These are phyloP conservation scores for Drosophila longiperda DNA, from an alignment of 2,888 invertebrate genomes.

Conservation along the genomic window DNA sequence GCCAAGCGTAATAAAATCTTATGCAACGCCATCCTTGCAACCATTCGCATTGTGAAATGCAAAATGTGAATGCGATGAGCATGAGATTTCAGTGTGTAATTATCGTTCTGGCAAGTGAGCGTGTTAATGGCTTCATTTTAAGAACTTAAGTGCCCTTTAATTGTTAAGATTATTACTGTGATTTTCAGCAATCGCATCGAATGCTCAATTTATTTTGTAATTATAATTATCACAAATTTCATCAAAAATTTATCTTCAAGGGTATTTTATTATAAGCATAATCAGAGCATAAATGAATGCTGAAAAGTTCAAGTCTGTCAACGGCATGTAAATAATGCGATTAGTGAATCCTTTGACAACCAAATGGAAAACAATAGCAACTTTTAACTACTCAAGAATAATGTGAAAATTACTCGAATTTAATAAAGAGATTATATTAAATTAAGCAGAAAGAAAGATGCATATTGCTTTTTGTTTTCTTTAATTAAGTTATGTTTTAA, in stretches of 20 bases:
- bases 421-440: background rate
- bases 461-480: background rate
- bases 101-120: conserved; percentile 55
- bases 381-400: background rate
- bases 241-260: background rate
- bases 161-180: conserved; percentile 62
- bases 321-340: conserved; percentile 7
- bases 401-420: background rate
- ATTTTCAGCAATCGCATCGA: conserved; percentile 10
- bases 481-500: background rate
- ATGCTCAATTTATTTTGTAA: background rate
- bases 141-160: conserved; percentile 58
- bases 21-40: conserved; percentile 28
- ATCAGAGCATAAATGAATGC: background rate
- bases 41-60: conserved; percentile 41
- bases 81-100: conserved; percentile 19
- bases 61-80: background rate
- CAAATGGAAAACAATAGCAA: background rate
- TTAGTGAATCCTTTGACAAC: background rate
- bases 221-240: background rate
- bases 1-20: conserved; percentile 1
- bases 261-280: background rate
- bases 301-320: conserved; percentile 1
- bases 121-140: conserved; percentile 68
- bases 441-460: background rate